Conservation (phyloP, 2,113 vertebrate species). For the Motacilla alba region DNA sequence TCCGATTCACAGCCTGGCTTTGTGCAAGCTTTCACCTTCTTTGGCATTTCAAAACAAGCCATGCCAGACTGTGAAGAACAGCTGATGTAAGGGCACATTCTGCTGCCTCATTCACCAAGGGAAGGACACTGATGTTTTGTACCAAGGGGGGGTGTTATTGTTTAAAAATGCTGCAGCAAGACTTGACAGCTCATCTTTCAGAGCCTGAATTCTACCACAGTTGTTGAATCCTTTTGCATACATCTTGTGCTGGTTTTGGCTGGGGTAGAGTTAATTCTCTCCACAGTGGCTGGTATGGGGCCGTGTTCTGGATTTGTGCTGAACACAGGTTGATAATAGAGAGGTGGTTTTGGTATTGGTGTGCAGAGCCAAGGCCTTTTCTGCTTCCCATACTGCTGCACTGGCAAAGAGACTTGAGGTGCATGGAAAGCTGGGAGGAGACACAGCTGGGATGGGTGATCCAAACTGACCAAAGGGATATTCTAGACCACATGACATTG, state of each 20-base stretch:
- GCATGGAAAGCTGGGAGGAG: neutral
- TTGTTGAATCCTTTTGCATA: neutral
- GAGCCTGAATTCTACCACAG: neutral
- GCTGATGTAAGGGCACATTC: neutral
- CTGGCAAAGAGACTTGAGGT: neutral
- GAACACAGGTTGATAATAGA: neutral
- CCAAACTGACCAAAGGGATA: neutral
- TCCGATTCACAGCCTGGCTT: neutral
- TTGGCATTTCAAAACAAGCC: neutral
- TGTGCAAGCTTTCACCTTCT: neutral
- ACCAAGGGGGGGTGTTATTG: neutral
- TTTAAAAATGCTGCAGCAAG: slow-evolving; percentile 18
- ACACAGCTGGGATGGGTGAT: neutral
- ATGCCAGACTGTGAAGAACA: neutral
- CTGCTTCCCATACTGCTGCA: accelerated
- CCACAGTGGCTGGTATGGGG: neutral
- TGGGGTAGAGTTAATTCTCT: neutral
- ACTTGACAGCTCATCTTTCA: slow-evolving; percentile 36
- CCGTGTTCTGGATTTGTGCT: neutral
- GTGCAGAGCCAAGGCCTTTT: neutral
- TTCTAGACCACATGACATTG: neutral
- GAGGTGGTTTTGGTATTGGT: neutral
- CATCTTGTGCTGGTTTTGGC: neutral
- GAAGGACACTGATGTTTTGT: neutral
- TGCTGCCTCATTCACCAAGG: neutral